Conservation (phyloP, 2,888 invertebrate genomes). For the Dioctria linearis region DNA sequence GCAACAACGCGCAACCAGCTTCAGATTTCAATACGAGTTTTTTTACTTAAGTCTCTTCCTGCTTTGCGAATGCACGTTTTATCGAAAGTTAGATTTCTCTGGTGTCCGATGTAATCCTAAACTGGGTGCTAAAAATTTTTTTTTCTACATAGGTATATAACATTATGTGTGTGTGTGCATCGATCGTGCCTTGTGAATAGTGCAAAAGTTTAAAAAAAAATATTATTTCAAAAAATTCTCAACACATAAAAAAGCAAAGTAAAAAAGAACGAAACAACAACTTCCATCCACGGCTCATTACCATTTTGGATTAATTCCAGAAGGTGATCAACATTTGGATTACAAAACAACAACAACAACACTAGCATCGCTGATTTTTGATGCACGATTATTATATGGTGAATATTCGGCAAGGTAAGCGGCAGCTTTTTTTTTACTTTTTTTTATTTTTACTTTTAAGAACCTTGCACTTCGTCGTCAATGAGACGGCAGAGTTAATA, state of each 20-base stretch:
- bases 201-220: background rate
- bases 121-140: too few relatives aligned
- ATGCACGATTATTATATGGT: conserved; percentile 28
- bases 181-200: conserved; percentile 24
- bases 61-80: conserved; percentile 15
- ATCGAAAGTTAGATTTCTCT: conserved; percentile 25
- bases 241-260: background rate
- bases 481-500: conserved; percentile 15
- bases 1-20: background rate
- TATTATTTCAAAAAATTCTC: conserved; percentile 12
- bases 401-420: conserved; percentile 36
- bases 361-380: conserved; percentile 5
- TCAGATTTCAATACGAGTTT: conserved; percentile 20
- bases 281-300: conserved; percentile 48
- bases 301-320: conserved; percentile 54
- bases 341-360: conserved; percentile 15
- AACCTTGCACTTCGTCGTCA: conserved; percentile 36
- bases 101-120: conserved; percentile 15
- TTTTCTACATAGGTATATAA: background rate
- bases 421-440: background rate
- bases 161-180: conserved; percentile 9
- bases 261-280: conserved; percentile 9
- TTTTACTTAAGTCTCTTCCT: background rate
- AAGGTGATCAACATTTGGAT: conserved; percentile 57
- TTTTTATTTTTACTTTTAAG: background rate